Percentiles rank a stretch among this genome's conserved stretches.
Evolutionary conservation across 2,888 invertebrate species (phyloP).

Genomic region (Dioctria rufipes): DNA sequence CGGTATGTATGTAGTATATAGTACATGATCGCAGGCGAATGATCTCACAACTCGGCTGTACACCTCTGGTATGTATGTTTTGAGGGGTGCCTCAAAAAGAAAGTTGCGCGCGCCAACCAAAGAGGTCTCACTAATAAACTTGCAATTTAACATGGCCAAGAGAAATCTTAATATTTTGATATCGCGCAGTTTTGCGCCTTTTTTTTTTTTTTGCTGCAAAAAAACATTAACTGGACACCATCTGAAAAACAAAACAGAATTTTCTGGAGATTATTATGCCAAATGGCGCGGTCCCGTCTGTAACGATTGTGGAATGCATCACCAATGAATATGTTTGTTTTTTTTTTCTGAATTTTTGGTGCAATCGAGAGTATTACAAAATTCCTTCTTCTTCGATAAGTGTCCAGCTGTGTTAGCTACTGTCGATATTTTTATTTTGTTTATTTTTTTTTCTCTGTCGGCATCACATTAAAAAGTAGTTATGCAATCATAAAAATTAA

Average conservation of each 20-base stretch:
- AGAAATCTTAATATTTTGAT: slow-evolving; percentile 35
- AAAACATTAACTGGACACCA: too few relatives aligned
- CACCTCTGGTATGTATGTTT: too few relatives aligned
- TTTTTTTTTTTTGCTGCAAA: too few relatives aligned
- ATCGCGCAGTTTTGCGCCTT: too few relatives aligned
- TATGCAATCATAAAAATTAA: slow-evolving; percentile 13
- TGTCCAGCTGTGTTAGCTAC: slow-evolving; percentile 1
- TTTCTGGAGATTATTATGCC: too few relatives aligned
- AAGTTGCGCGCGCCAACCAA: slow-evolving; percentile 4
- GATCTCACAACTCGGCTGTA: not conserved
- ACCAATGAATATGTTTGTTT: too few relatives aligned
- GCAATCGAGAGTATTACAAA: slow-evolving; percentile 16
- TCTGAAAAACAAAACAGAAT: too few relatives aligned
- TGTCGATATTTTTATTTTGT: slow-evolving; percentile 23
- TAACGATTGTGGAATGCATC: too few relatives aligned
- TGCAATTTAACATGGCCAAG: slow-evolving; percentile 4
- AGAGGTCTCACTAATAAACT: not conserved
- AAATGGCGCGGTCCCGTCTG: too few relatives aligned
- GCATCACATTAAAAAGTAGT: not conserved
- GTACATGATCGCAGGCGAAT: slow-evolving; percentile 22
- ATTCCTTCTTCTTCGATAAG: slow-evolving; percentile 14
- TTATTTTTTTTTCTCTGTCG: not conserved
- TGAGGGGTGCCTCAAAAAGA: slow-evolving; percentile 20
- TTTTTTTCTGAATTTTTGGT: not conserved
- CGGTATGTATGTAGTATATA: not conserved